Evolutionary conservation across 1,140 invertebrate species (phyloP), one percentile per base, ranked within the genome.

Genomic region (Rhopalosiphum maidis): DNA sequence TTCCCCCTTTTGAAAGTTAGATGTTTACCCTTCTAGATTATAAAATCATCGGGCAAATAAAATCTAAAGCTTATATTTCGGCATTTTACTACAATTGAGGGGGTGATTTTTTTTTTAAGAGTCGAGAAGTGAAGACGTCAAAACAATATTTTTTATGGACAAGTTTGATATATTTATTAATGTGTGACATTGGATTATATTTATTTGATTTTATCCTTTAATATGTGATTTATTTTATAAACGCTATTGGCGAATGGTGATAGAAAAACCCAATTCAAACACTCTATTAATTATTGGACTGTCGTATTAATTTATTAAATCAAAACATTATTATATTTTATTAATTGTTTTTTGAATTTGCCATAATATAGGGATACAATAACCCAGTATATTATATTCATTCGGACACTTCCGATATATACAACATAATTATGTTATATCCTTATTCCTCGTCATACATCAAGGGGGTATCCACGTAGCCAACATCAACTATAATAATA

Each of bases 11-110:
- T 91, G 88, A 90, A 90, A 60, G 35, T 90, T 54, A 90, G 41
- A 82, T 77, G 43, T 82, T 91, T 91, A 91, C 60, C 90, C 90
- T 91, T 77, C 60, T 46, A 48, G 41, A 91, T 48, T 91, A 91
- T 82, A 82, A 82, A 91, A 91, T 77, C 90, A 82, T 91, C 68
- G 90, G n/a, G 43, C n/a, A 46, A 91, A 91, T 82, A 91, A 91
- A 91, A 91, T 15, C 43, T 48, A 30, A 46, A 91, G n/a, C 22
- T 48, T 91, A 91, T 46, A 68, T 91, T 91, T 91, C n/a, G 90
- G 68, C 43, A 48, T 91, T 82, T 91, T 46, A 46, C 48, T 82
- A 43, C 88, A 90, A 90, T 90, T 90, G 88, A 90, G 46, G 37
- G 88, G 88, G 54, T 60, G 54, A 43, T 90, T 90, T 90, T 55